Base-by-base conservation (phyloP, 2,888 invertebrate genomes). In the Oligia strigilis region DNA sequence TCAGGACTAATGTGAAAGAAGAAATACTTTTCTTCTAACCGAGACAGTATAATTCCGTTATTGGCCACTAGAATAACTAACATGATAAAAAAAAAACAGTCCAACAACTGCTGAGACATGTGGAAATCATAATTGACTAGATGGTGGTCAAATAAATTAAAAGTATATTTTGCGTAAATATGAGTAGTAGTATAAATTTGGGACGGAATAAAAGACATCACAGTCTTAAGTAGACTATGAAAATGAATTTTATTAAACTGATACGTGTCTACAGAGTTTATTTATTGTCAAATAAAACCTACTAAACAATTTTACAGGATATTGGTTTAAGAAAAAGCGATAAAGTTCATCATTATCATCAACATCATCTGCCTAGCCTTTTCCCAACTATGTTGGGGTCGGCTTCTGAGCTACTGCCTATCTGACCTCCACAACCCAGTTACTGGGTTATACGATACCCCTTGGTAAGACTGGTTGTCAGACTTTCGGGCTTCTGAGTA, bases 311-410 rank as follows among this genome's bases (percentile, higher is more conserved):
- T 66, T 77, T 40, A 23, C 36, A 77, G 13, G 14, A 46, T 66
- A 62, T 40, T 55, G 5, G 36, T 46, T 66, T n/a, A 55, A 52
- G 58, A 71, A 74, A 46, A 84, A 70, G 46, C 58, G 29, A 75
- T 72, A 65, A 70, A 46, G 46, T 69, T 62, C 36, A 40, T 40
- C 40, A 40, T 40, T 4, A 40, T 40, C 40, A 40, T 40, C 40
- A 40, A 29, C 29, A 29, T 40, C 40, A 6, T 40, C 40, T 40
- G 40, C 5, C 40, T 40, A 40, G 6, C 40, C 40, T 40, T 40
- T 40, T 40, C 40, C 40, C 40, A 40, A 40, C 40, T 40, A 40
- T 40, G 40, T 40, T 40, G 40, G 40, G 40, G 4, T 40, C 40
- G 40, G 40, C 40, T 40, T 40, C 29, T 29, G 40, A 40, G 40